Conservation (phyloP, 2,797 vertebrate species). For the Thalassophryne amazonica region DNA sequence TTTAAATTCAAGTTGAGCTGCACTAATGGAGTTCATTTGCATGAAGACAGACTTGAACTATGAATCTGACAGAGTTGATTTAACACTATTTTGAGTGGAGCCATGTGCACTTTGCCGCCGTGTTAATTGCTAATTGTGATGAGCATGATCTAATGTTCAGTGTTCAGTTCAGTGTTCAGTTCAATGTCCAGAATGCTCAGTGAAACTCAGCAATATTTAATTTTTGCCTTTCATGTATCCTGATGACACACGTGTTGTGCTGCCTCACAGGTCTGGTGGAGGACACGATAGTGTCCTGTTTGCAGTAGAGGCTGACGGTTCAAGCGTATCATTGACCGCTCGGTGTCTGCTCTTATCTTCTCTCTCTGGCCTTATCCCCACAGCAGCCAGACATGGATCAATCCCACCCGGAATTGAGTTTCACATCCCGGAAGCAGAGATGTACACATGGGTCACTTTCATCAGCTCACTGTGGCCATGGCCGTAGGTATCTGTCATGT, state of each 20-base stretch:
- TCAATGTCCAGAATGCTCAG: not conserved
- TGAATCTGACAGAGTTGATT: too few relatives aligned
- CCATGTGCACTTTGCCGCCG: too few relatives aligned
- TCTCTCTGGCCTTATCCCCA: constrained; percentile 52
- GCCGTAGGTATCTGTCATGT: constrained; percentile 55
- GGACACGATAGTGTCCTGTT: constrained; percentile 33
- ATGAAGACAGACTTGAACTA: too few relatives aligned
- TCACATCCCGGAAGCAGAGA: constrained; percentile 71
- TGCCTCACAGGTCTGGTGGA: constrained; percentile 36
- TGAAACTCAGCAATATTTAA: constrained; percentile 5
- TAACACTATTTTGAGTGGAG: too few relatives aligned
- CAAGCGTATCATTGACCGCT: constrained; percentile 63
- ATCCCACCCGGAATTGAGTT: constrained; percentile 72
- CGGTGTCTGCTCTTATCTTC: constrained; percentile 69
- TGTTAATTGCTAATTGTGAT: not conserved
- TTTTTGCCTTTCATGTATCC: not conserved
- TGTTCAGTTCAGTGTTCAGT: too few relatives aligned
- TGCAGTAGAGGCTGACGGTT: constrained; percentile 60
- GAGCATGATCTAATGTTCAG: too few relatives aligned
- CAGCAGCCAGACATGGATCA: constrained; percentile 71
- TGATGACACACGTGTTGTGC: constrained; percentile 21
- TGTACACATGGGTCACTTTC: constrained; percentile 69
- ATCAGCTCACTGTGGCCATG: constrained; percentile 53
- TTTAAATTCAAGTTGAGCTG: too few relatives aligned
- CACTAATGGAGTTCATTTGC: too few relatives aligned